phyloP scores from a whole-genome alignment of 2,888 invertebrate species.

The Diploptera punctata region DNA sequence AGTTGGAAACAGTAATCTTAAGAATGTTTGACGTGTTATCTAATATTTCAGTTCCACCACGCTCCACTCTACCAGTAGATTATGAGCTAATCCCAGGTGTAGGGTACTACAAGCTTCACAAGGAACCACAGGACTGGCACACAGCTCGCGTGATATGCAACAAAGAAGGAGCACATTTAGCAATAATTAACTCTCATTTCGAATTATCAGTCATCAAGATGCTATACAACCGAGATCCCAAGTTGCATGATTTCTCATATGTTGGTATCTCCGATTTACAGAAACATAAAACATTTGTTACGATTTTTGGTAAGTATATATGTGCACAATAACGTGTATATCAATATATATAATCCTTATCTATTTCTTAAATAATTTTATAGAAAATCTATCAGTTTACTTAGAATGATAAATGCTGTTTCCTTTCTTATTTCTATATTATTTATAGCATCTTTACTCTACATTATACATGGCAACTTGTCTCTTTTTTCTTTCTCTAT shows the following conservation, averaged over 20 bases:
- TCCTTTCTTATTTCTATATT: too few relatives aligned
- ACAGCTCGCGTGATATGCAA: not conserved
- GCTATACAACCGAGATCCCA: not conserved
- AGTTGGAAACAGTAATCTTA: too few relatives aligned
- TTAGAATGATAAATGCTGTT: too few relatives aligned
- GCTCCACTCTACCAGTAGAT: not conserved
- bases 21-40: too few relatives aligned
- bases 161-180: not conserved
- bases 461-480: too few relatives aligned
- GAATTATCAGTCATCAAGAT: not conserved
- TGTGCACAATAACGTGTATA: too few relatives aligned
- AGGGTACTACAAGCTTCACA: not conserved
- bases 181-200: not conserved
- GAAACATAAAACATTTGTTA: not conserved
- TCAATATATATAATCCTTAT: too few relatives aligned
- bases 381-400: too few relatives aligned
- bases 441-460: too few relatives aligned
- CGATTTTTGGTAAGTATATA: not conserved
- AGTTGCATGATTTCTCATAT: not conserved
- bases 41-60: not conserved
- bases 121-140: not conserved
- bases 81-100: not conserved
- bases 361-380: too few relatives aligned
- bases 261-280: not conserved
- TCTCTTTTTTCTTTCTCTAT: too few relatives aligned